These are phyloP conservation scores for Peromyscus eremicus DNA, from an alignment of 2,797 vertebrate genomes.

Conservation along the genomic window DNA sequence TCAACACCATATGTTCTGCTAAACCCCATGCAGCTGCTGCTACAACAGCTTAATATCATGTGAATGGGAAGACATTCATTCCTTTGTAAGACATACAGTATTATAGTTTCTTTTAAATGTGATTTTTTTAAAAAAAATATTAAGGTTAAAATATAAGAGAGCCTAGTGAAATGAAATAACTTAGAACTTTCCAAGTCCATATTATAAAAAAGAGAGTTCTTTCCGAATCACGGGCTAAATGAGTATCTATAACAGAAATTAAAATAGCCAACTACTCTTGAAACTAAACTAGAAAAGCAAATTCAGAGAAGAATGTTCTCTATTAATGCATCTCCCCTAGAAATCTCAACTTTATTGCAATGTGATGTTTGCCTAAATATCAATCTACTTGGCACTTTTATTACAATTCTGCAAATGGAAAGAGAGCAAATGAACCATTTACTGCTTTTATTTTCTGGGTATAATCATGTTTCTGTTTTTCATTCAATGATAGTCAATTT, in stretches of 20 bases:
- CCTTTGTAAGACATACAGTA: constrained; percentile 40
- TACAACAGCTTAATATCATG: constrained; percentile 68
- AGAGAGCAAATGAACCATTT: constrained; percentile 88
- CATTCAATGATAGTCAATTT: constrained; percentile 77
- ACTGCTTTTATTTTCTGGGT: constrained; percentile 84
- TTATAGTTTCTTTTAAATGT: constrained; percentile 58
- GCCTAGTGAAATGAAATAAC: constrained; percentile 65
- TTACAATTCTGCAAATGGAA: constrained; percentile 87
- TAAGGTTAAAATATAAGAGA: constrained; percentile 79
- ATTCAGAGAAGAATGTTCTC: constrained; percentile 75
- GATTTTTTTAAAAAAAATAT: constrained; percentile 73
- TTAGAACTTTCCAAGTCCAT: constrained; percentile 60
- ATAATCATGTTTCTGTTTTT: constrained; percentile 86
- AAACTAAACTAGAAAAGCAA: constrained; percentile 81
- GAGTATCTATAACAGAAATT: constrained; percentile 69
- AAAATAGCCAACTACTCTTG: constrained; percentile 72
- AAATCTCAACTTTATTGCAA: constrained; percentile 86
- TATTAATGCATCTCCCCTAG: constrained; percentile 83
- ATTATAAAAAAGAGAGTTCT: constrained; percentile 43
- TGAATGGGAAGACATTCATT: constrained; percentile 42
- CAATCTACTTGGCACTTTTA: constrained; percentile 88
- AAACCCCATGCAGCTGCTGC: constrained; percentile 71
- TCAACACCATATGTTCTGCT: constrained; percentile 72
- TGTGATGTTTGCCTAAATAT: constrained; percentile 86
- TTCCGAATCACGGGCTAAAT: constrained; percentile 79